A percentile compares a stretch with the other conserved stretches of the same genome.
Evolutionary conservation across 2,113 vertebrate genomes (phyloP).

Genomic region (Pedionomus torquatus): DNA sequence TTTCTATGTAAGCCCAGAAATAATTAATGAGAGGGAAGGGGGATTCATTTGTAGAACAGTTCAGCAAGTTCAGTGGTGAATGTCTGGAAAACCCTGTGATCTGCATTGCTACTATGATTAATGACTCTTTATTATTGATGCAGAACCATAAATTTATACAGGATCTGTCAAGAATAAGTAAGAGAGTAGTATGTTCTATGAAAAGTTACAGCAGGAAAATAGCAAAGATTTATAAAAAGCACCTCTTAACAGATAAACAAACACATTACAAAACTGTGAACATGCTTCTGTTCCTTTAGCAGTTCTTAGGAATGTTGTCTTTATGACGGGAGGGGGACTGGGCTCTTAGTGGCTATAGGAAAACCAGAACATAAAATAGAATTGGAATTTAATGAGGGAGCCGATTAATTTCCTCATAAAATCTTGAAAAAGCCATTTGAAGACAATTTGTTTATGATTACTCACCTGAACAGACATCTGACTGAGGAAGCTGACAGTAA

Average conservation of each 20-base stretch:
- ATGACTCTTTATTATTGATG: conserved; percentile 37
- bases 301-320: not conserved
- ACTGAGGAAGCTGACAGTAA: not conserved
- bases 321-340: not conserved
- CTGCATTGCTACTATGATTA: conserved; percentile 22
- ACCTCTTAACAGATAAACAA: not conserved
- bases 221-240: not conserved
- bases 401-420: not conserved
- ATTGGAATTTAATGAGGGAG: not conserved
- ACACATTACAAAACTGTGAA: not conserved
- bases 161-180: not conserved
- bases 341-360: not conserved
- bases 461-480: not conserved
- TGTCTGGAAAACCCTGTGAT: not conserved
- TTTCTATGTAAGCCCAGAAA: not conserved
- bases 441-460: not conserved
- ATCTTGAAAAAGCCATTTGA: not conserved
- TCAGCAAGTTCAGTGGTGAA: not conserved
- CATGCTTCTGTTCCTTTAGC: not conserved
- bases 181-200: not conserved
- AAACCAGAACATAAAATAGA: not conserved
- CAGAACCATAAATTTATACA: not conserved
- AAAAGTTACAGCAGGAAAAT: not conserved
- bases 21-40: not conserved
- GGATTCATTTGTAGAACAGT: not conserved